phyloP scores from a whole-genome alignment of 2,888 invertebrate species.

The Tuta absoluta region DNA sequence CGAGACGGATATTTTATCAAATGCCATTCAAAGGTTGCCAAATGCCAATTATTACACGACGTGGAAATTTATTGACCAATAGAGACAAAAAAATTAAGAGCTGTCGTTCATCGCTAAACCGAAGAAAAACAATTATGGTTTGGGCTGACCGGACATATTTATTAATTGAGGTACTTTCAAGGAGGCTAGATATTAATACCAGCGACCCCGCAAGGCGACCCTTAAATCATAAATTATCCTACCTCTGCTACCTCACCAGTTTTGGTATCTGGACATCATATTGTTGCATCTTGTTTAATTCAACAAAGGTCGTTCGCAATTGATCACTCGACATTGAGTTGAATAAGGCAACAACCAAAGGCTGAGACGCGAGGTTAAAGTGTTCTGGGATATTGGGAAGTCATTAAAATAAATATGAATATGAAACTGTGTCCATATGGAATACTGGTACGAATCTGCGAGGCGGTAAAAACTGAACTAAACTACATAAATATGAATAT shows the following conservation, averaged over 20 bases:
- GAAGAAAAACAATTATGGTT: too few species aligned
- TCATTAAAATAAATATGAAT: not conserved
- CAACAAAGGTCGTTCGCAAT: slow-evolving; percentile 14
- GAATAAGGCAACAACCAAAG: slow-evolving; percentile 20
- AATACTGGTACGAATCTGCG: too few species aligned
- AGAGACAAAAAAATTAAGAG: too few species aligned
- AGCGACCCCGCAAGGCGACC: not conserved
- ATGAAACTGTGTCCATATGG: too few species aligned
- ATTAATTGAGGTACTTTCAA: not conserved
- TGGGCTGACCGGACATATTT: too few species aligned
- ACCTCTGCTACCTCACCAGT: not conserved
- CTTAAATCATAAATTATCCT: slow-evolving; percentile 1
- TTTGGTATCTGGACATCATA: slow-evolving; percentile 16
- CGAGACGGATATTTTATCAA: too few species aligned
- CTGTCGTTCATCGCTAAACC: too few species aligned
- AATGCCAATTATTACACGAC: not conserved
- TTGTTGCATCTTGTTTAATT: slow-evolving; percentile 1
- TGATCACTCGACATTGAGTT: slow-evolving; percentile 31
- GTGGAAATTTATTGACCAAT: too few species aligned
- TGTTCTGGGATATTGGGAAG: not conserved
- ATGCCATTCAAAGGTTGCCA: too few species aligned
- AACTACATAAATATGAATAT: too few species aligned
- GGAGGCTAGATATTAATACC: not conserved
- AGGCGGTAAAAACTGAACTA: too few species aligned
- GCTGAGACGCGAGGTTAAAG: slow-evolving; percentile 3